These are phyloP conservation scores for Platorchestia sp. DNA, from an alignment of 1,140 invertebrate genomes.

Conservation along the genomic window DNA sequence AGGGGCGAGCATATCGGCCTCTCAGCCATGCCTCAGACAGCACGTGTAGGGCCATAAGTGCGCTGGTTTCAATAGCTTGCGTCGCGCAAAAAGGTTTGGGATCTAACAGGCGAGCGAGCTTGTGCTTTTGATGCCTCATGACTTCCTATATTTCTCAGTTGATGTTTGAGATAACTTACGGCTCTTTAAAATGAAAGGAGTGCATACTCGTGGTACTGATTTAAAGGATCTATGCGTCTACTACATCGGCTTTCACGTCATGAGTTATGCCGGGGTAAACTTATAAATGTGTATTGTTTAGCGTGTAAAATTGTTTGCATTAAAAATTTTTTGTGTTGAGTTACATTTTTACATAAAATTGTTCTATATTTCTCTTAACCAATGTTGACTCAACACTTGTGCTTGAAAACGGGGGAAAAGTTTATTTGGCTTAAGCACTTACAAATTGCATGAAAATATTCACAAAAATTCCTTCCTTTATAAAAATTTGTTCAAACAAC, in stretches of 20 bases:
- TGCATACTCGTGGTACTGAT: neutral
- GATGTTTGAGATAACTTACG: neutral
- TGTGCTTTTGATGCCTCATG: neutral
- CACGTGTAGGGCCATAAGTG: neutral
- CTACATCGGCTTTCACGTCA: neutral
- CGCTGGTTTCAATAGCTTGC: neutral
- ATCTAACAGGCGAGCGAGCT: neutral
- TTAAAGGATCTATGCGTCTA: neutral
- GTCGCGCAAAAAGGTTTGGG: neutral
- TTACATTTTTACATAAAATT: neutral
- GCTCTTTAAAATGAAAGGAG: neutral
- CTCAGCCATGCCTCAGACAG: neutral
- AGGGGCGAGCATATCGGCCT: neutral
- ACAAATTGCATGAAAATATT: too few species aligned
- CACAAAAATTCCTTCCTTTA: too few species aligned
- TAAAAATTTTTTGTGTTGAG: neutral
- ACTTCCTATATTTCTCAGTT: neutral
- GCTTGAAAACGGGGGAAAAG: too few species aligned
- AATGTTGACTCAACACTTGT: too few species aligned
- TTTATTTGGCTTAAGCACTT: too few species aligned
- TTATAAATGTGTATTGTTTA: too few species aligned
- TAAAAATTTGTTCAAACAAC: too few species aligned
- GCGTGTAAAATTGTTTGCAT: too few species aligned
- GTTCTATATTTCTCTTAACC: too few species aligned
- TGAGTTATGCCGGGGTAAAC: neutral